Percentiles rank a stretch among this genome's conserved stretches.
phyloP scores from a whole-genome alignment of 2,888 invertebrate species.

The Morpho deidamia region DNA sequence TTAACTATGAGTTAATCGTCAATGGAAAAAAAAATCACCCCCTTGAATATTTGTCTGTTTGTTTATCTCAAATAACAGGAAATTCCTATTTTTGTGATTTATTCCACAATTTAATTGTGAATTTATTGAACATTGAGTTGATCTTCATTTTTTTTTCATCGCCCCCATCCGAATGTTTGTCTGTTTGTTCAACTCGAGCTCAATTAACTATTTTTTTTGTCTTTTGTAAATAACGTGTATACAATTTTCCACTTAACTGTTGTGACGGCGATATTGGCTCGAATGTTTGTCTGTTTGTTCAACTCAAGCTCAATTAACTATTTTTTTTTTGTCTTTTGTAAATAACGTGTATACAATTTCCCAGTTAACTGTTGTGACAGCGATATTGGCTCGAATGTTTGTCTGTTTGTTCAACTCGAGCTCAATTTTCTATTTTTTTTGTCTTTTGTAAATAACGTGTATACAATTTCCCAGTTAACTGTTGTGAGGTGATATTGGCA shows the following conservation, averaged over 20 bases:
- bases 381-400: too few relatives aligned
- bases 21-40: not conserved
- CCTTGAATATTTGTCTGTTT: conserved; percentile 1
- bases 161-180: too few relatives aligned
- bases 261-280: not conserved
- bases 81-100: not conserved
- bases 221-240: not conserved
- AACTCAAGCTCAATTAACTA: too few relatives aligned
- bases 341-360: not conserved
- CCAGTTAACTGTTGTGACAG: not conserved
- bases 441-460: not conserved
- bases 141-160: too few relatives aligned
- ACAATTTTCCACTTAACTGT: not conserved
- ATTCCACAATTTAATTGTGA: too few relatives aligned
- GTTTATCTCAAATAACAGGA: not conserved
- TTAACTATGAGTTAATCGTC: too few relatives aligned
- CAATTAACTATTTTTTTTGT: too few relatives aligned
- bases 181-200: too few relatives aligned
- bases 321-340: not conserved
- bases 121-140: too few relatives aligned
- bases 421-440: too few relatives aligned
- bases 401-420: too few relatives aligned
- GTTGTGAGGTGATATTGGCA: not conserved
- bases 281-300: too few relatives aligned
- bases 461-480: not conserved